phyloP scores from a whole-genome alignment of 2,113 vertebrate species.

The Oplegnathus fasciatus region DNA sequence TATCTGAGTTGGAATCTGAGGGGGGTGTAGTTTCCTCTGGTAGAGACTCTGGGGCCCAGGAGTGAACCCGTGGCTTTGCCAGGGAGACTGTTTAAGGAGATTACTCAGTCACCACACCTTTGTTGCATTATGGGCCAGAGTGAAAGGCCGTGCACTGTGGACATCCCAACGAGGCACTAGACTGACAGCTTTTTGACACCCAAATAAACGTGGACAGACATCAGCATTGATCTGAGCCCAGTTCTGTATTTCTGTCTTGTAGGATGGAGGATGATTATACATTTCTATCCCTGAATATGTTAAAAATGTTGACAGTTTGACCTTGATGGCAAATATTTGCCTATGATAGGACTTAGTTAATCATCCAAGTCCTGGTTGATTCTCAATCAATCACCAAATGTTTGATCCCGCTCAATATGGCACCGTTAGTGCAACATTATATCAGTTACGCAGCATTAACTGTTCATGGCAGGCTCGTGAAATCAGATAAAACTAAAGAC shows the following conservation, averaged over 20 bases:
- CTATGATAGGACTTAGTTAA: neutral
- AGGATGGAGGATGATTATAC: neutral
- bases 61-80: slow-evolving; percentile 69
- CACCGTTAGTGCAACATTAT: slow-evolving; percentile 24
- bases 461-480: slow-evolving; percentile 25
- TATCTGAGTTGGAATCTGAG: slow-evolving; percentile 76
- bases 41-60: slow-evolving; percentile 63
- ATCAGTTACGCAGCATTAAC: slow-evolving; percentile 2
- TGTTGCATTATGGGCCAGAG: slow-evolving; percentile 78
- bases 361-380: neutral
- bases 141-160: slow-evolving; percentile 65
- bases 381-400: slow-evolving; percentile 2
- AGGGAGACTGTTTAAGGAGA: slow-evolving; percentile 75
- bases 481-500: slow-evolving; percentile 60
- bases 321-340: neutral
- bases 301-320: neutral
- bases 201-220: slow-evolving; percentile 30
- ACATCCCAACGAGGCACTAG: slow-evolving; percentile 62
- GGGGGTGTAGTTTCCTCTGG: slow-evolving; percentile 69
- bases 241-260: slow-evolving; percentile 11
- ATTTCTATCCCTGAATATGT: neutral
- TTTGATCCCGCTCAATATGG: slow-evolving; percentile 13
- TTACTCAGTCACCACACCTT: slow-evolving; percentile 80
- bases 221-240: slow-evolving; percentile 6
- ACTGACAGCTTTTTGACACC: slow-evolving; percentile 57